These are phyloP conservation scores for Lucilia sericata DNA, from an alignment of 1,140 invertebrate species.

Conservation along the genomic window DNA sequence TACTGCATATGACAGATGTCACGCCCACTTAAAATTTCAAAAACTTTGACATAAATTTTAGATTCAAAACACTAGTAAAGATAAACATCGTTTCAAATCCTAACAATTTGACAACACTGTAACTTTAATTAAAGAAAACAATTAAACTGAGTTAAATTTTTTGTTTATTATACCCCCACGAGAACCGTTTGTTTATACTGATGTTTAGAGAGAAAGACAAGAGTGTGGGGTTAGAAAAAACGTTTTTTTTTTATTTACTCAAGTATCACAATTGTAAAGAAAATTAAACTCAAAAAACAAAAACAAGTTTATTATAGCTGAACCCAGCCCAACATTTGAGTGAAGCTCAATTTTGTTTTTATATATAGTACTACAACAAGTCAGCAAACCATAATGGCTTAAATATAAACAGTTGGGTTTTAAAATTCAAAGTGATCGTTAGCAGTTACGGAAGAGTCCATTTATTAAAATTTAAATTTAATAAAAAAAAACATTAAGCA, in stretches of 20 bases:
- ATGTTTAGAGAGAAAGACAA: not conserved
- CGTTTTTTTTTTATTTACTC: not conserved
- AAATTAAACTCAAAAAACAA: constrained; percentile 12
- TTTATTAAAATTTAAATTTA: not conserved
- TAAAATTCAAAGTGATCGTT: constrained; percentile 10
- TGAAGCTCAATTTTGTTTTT: not conserved
- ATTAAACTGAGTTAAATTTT: too few relatives aligned
- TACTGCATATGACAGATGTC: too few relatives aligned
- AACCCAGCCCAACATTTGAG: constrained; percentile 30
- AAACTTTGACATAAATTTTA: too few relatives aligned
- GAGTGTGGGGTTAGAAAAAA: not conserved
- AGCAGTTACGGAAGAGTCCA: not conserved
- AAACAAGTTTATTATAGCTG: constrained; percentile 5
- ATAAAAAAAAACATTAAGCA: not conserved
- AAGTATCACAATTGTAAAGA: not conserved
- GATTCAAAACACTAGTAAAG: too few relatives aligned
- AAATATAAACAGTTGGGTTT: constrained; percentile 28
- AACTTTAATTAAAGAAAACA: too few relatives aligned
- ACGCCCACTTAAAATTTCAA: too few relatives aligned
- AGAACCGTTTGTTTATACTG: too few relatives aligned
- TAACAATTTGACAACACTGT: too few relatives aligned
- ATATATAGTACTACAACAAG: not conserved
- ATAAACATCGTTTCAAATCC: too few relatives aligned
- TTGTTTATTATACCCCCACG: too few relatives aligned
- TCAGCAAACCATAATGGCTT: not conserved